Evolutionary conservation across 1,140 invertebrate species (phyloP).

Genomic region (Sycophaga agraensis): DNA sequence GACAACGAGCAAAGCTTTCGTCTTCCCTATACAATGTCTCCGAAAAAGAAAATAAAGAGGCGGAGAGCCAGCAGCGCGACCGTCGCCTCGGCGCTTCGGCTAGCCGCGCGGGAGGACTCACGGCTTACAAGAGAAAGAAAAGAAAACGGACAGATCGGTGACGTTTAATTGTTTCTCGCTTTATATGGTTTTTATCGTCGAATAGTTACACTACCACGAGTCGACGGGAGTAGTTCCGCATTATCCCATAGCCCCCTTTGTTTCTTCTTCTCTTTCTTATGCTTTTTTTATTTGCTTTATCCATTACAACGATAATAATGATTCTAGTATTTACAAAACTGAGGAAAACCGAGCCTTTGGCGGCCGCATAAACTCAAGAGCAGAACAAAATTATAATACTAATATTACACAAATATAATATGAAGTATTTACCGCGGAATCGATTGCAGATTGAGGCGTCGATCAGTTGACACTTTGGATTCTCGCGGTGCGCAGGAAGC

Average conservation of each 20-base stretch:
- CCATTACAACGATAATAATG: constrained; percentile 43
- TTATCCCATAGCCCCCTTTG: constrained; percentile 35
- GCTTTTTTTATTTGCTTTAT: constrained; percentile 28
- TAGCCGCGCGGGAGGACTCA: too few relatives aligned
- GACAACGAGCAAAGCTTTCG: neutral
- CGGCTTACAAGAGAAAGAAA: constrained; percentile 28
- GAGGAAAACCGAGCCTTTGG: constrained; percentile 34
- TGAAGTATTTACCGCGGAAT: constrained; percentile 36
- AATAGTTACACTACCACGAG: constrained; percentile 33
- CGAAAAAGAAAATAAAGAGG: constrained; percentile 26
- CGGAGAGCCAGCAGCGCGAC: too few relatives aligned
- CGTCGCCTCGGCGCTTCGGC: neutral
- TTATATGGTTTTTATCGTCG: constrained; percentile 30
- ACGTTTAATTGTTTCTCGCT: constrained; percentile 24
- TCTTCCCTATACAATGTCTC: constrained; percentile 27
- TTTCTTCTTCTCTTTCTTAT: constrained; percentile 4
- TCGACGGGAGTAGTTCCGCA: constrained; percentile 37
- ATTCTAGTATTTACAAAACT: constrained; percentile 45
- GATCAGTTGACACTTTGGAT: neutral
- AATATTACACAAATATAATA: constrained; percentile 50
- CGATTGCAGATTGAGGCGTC: constrained; percentile 41
- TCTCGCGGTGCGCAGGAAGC: too few relatives aligned
- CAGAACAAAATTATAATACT: constrained; percentile 45
- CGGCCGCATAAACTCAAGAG: constrained; percentile 38
- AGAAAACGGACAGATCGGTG: constrained; percentile 32